Base-by-base conservation (phyloP, 2,113 vertebrate genomes). In the Percopsis transmontana region DNA sequence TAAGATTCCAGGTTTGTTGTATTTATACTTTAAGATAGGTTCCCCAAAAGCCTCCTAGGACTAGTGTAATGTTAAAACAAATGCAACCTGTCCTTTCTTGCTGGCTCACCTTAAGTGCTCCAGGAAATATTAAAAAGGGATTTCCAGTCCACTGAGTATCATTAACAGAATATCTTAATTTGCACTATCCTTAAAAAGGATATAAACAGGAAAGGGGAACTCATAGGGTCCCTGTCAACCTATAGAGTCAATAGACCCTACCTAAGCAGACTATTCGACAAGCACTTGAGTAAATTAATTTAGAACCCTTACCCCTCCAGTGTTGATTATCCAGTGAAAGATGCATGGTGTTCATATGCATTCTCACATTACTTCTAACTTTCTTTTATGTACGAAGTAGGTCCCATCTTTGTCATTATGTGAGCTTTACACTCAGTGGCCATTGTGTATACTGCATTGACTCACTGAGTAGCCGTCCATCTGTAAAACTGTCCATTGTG, bases 401-500 rank as follows among this genome's bases (percentile, higher is more conserved):
- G 11, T 23, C 27, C 39, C 40, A 45, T 19, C 20, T 42, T 41
- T 14, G 42, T 82, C 57, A 42, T 68, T n/a, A 56, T 60, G 62
- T 75, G 72, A 82, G 81, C 74, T 74, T 82, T 75, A 68, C 58
- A 33, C 41, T 72, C 52, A 63, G 61, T 45, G 27, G 27, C 27
- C 27, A 60, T 24, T 79, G 58, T 72, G 74, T 78, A 70, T 69
- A 57, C 75, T 65, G 59, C 51, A 45, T 74, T 55, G 24, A 41
- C 51, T 55, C 61, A 74, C 51, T 60, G 56, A 55, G 48, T 67
- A 73, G 13, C 62, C 68, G 41, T 75, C 66, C 70, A 77, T 82
- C 61, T 21, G 79, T 85, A 61, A 83, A 83, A 78, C 56, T 65
- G 69, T 77, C 66, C 12, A 72, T 59, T 67, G 64, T 71, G 80